Evolutionary conservation across 23 tunicate genomes (phyloP), one percentile per base, ranked within the genome.

Genomic region (Pegea sp.): DNA sequence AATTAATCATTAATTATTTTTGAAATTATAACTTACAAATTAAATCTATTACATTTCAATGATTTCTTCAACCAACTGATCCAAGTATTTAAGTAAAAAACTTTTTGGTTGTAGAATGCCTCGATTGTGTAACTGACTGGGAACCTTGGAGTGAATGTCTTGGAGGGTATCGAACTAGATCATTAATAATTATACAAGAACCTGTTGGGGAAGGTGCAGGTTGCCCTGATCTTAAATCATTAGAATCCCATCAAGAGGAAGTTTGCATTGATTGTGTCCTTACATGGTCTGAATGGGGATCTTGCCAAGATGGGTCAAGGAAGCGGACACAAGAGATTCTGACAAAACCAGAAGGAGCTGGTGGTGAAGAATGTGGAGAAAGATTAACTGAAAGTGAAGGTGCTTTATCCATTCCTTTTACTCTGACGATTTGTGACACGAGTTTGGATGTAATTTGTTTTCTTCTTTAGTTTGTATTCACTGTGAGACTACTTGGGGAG

Each of bases 271-370:
- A 84, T 52, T 84, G 95, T 46, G 59, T 44, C 24, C 51, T 74
- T 21, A 63, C 51, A 0, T 84, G 95, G 95, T 72, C 52, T 11
- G 75, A 67, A 49, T 84, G 84, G 84, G 67, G 72, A 23, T 54
- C 53, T 29, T 84, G 95, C 42, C 27, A 50, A 11, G 62, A 66
- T 32, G 75, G 75, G 3, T 54, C 28, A 24, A 55, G 81, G 31
- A 49, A 33, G 2, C 54, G 77, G 53, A 30, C 61, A 21, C 56
- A 73, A 63, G 26, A 26, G 33, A 34, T 84, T 4, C 46, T 33
- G 24, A 38, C 42, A 4, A 57, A 38, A 3, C 13, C 72, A 1
- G 50, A 26, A 1, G 95, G 84, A 24, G 84, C 63, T 22, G 46
- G 46, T 38, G 95, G 93, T 30, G 26, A 5, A 8, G 60, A 60